A percentile compares a stretch with the other conserved stretches of the same genome.
Conservation (phyloP, 2,113 vertebrate species). For the Dasyurus viverrinus region DNA sequence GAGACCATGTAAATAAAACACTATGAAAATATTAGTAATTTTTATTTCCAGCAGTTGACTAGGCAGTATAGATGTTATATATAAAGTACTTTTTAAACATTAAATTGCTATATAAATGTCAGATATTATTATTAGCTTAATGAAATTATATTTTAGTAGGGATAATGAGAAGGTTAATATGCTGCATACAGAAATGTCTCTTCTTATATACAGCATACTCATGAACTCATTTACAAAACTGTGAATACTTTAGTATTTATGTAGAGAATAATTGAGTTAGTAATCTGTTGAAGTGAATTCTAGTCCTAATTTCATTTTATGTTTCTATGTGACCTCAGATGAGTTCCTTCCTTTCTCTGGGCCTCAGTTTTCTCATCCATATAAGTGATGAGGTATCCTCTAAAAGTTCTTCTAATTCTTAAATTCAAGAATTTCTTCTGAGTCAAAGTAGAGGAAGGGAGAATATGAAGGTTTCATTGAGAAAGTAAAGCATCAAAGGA, state of each 20-base stretch:
- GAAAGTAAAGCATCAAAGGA: neutral
- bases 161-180: neutral
- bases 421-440: neutral
- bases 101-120: neutral
- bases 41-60: neutral
- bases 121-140: neutral
- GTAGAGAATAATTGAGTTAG: neutral
- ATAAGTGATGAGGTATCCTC: neutral
- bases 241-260: neutral
- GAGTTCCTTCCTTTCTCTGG: neutral
- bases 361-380: neutral
- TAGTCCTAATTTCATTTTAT: neutral
- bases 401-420: neutral
- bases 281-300: neutral
- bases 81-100: neutral
- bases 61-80: neutral
- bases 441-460: neutral
- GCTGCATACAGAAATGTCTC: neutral
- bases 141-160: neutral
- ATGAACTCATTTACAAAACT: neutral
- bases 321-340: neutral
- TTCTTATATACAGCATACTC: neutral
- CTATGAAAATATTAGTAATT: neutral
- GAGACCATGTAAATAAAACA: neutral
- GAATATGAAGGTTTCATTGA: neutral